Base-by-base conservation (phyloP, 2,797 vertebrate species). In the Melanotaenia parkinsoni region DNA sequence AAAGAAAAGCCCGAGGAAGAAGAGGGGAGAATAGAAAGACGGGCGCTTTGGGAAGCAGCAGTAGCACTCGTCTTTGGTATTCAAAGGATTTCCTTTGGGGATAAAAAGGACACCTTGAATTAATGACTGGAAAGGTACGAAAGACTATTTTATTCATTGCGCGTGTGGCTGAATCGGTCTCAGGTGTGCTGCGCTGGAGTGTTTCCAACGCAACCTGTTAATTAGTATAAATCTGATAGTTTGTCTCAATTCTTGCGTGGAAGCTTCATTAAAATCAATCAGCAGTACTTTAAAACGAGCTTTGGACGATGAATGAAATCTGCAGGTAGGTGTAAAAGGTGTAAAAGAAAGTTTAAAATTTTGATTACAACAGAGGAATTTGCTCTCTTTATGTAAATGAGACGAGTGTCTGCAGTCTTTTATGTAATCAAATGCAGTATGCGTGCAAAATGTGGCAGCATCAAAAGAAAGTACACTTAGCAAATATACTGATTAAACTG, bases 101-200 rank as follows among this genome's bases (percentile, higher is more conserved):
- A 80, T 83, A 79, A 72, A 22, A 58, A 79, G 79, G 80, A 86
- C 88, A 81, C 65, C 53, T 78, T 70, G 77, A 77, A 77, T 91
- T 83, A 87, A 91, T 91, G 89, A 81, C 80, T 74, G 84, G 67
- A 89, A 81, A 91, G 92, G 91, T 92, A 90, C 47, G 90, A 74
- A 63, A 61, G 60, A 33, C 70, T 20, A 72, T 86, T 87, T 81
- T 76, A 86, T 91, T 83, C 83, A 75, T 66, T 63, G 58, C 58
- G 62, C 50, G 58, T 14, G 45, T n/a, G 20, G 45, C 45, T n/a
- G 64, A 68, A 59, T 56, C 38, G n/a, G 57, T 61, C 79, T 82
- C 81, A 85, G 85, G 86, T 87, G 87, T 45, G 72, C 74, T 30
- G 53, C 51, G 54, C 13, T 30, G 58, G 67, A 68, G 58, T 20